Evolutionary conservation across 2,113 vertebrate genomes (phyloP).

Genomic region (Ceratotherium simum): DNA sequence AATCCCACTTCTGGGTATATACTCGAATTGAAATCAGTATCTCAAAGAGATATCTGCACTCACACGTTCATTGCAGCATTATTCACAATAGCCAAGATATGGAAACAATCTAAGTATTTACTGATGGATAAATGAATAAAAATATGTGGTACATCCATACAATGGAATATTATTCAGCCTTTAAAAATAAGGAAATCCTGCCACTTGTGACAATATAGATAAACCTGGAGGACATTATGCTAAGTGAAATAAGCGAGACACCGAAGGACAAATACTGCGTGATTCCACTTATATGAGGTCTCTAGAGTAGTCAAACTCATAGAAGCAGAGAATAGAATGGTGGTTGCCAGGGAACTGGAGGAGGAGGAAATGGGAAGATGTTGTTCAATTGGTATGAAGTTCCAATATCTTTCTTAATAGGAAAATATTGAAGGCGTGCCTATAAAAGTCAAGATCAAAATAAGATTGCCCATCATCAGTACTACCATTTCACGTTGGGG

Average conservation of each 20-base stretch:
- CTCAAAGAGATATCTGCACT: neutral
- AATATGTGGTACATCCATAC: neutral
- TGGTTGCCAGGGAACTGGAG: neutral
- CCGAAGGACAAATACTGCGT: neutral
- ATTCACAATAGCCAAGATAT: neutral
- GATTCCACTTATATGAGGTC: neutral
- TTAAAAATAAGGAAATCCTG: neutral
- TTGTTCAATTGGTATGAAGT: neutral
- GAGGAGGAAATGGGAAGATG: neutral
- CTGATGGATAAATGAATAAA: neutral
- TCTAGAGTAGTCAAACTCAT: neutral
- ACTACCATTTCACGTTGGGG: neutral
- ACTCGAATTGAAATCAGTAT: neutral
- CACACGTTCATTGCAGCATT: neutral
- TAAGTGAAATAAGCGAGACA: neutral
- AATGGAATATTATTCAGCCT: neutral
- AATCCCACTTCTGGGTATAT: neutral
- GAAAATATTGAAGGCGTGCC: neutral
- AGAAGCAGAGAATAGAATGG: neutral
- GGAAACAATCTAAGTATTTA: neutral
- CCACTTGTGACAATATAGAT: neutral
- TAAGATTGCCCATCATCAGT: neutral
- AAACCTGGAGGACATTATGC: neutral
- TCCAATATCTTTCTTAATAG: neutral
- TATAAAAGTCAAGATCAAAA: conserved; percentile 21